These are phyloP conservation scores for Saimiri boliviensis DNA, from an alignment of 2,113 vertebrate genomes.

Conservation along the genomic window DNA sequence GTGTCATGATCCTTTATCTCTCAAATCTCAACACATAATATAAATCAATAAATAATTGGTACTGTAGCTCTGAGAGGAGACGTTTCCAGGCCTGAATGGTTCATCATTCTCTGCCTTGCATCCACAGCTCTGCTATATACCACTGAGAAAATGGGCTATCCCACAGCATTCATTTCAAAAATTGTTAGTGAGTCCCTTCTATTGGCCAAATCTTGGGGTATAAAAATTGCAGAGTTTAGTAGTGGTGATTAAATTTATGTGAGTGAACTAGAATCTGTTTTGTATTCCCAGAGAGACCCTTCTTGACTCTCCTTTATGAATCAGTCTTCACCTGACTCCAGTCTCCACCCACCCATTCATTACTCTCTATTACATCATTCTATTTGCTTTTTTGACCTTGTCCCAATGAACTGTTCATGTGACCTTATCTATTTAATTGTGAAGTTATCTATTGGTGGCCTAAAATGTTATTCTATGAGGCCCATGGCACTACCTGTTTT, in stretches of 20 bases:
- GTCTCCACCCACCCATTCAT: not conserved
- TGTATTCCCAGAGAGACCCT: not conserved
- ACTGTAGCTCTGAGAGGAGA: not conserved
- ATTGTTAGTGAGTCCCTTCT: not conserved
- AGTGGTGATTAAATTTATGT: not conserved
- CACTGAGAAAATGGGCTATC: not conserved
- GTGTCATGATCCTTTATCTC: not conserved
- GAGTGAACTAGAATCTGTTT: not conserved
- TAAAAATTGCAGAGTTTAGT: not conserved
- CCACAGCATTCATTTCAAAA: not conserved
- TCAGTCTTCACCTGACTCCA: not conserved
- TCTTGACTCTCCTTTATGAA: not conserved
- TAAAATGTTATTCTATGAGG: rapidly evolving
- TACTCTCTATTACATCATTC: not conserved
- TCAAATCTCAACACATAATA: not conserved
- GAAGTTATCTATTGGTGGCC: rapidly evolving
- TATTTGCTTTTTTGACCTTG: rapidly evolving
- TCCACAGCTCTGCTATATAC: not conserved
- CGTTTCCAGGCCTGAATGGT: no score
- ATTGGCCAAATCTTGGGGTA: not conserved
- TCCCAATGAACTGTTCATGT: not conserved
- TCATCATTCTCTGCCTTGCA: not conserved
- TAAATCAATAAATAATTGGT: not conserved
- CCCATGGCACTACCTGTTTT: not conserved
- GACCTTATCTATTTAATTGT: not conserved